These are phyloP conservation scores for Gortyna flavago DNA, from an alignment of 2,888 invertebrate genomes.

Conservation along the genomic window DNA sequence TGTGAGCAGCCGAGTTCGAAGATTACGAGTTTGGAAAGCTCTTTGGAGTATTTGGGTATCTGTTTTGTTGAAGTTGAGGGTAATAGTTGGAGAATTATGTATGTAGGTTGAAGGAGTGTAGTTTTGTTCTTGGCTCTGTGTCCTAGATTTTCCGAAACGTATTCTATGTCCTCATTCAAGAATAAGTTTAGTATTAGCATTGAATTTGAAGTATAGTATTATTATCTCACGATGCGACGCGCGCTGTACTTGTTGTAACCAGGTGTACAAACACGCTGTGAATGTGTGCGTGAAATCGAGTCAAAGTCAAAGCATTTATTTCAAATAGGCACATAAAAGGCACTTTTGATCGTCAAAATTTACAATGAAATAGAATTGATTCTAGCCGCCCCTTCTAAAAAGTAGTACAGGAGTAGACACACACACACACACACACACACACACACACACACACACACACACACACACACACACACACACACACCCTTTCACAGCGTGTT, in stretches of 20 bases:
- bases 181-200: background rate
- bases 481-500: background rate
- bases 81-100: conserved; percentile 2
- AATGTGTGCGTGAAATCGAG: too few species aligned
- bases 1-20: conserved; percentile 59
- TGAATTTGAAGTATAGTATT: background rate
- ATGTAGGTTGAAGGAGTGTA: background rate
- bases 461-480: too few species aligned
- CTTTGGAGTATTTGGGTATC: conserved; percentile 26
- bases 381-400: too few species aligned
- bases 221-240: background rate
- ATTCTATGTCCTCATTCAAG: background rate
- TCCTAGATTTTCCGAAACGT: background rate
- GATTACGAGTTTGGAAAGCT: conserved; percentile 56
- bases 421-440: background rate
- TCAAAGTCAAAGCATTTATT: too few species aligned
- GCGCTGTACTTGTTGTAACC: background rate
- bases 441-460: background rate
- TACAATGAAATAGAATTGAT: too few species aligned
- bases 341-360: too few species aligned
- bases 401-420: background rate
- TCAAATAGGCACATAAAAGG: too few species aligned
- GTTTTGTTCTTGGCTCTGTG: background rate
- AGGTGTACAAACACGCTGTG: background rate
- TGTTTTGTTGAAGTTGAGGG: conserved; percentile 9